Percentiles rank a stretch among this genome's conserved stretches.
phyloP scores from a whole-genome alignment of 2,113 vertebrate genomes.

The Steatornis caripensis region DNA sequence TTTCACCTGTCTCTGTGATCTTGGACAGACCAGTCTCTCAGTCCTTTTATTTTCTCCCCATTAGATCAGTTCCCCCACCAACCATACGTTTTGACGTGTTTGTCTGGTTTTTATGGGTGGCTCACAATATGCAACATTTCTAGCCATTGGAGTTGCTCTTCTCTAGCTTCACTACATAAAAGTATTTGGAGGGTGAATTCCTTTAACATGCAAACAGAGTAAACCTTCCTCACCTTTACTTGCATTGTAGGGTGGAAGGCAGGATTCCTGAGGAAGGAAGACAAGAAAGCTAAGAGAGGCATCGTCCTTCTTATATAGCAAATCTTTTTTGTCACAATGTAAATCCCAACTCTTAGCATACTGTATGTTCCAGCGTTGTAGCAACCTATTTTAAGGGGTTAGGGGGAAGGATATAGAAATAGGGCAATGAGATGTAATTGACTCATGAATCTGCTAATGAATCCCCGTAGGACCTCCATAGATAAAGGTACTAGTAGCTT shows the following conservation, averaged over 20 bases:
- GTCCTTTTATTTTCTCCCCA: neutral
- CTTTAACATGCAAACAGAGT: neutral
- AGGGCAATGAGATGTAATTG: neutral
- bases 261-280: neutral
- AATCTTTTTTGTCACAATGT: neutral
- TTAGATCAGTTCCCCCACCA: neutral
- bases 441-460: neutral
- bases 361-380: neutral
- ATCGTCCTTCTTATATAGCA: neutral
- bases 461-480: neutral
- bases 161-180: neutral
- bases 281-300: neutral
- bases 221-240: neutral
- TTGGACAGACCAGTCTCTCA: neutral
- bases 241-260: neutral
- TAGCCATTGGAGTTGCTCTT: neutral
- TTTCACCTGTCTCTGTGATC: neutral
- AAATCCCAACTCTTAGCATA: neutral
- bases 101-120: too few relatives aligned
- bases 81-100: neutral
- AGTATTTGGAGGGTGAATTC: neutral
- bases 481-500: neutral
- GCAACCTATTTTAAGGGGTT: neutral
- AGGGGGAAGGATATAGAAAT: neutral
- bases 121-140: neutral